These are phyloP conservation scores for Rhadina sibilatrix DNA, from an alignment of 2,113 vertebrate species.

Conservation along the genomic window DNA sequence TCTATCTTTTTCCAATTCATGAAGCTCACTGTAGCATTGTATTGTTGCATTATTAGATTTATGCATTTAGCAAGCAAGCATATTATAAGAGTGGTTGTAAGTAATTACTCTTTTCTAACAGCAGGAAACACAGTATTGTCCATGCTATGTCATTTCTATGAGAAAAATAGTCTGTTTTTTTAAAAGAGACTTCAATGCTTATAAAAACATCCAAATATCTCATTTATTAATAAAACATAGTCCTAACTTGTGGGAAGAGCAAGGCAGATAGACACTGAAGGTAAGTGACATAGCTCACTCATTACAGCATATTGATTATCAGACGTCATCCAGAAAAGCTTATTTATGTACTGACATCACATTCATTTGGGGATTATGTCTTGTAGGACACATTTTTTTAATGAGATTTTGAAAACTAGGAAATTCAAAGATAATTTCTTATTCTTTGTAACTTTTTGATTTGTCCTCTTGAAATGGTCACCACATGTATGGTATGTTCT, in stretches of 20 bases:
- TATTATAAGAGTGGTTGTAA: constrained; percentile 65
- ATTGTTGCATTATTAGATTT: constrained; percentile 75
- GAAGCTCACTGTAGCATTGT: constrained; percentile 67
- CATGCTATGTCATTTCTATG: constrained; percentile 38
- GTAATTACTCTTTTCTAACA: constrained; percentile 72
- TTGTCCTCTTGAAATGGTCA: neutral
- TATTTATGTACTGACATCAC: neutral
- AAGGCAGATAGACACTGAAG: neutral
- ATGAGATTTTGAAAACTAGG: neutral
- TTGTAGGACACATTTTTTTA: neutral
- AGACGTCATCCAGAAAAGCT: neutral
- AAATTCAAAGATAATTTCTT: neutral
- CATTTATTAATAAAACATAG: constrained; percentile 24
- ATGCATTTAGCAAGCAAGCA: constrained; percentile 64
- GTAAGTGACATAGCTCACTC: neutral
- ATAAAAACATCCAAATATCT: constrained; percentile 9
- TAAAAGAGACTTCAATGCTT: constrained; percentile 21
- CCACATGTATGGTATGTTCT: neutral
- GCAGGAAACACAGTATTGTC: constrained; percentile 65
- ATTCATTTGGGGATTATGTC: neutral
- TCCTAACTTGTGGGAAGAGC: neutral
- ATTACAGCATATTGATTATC: neutral
- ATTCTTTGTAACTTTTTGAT: neutral
- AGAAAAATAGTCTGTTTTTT: constrained; percentile 52
- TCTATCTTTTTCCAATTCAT: constrained; percentile 70